Evolutionary conservation across 2,113 vertebrate species (phyloP).

Genomic region (Lanius ludovicianus): DNA sequence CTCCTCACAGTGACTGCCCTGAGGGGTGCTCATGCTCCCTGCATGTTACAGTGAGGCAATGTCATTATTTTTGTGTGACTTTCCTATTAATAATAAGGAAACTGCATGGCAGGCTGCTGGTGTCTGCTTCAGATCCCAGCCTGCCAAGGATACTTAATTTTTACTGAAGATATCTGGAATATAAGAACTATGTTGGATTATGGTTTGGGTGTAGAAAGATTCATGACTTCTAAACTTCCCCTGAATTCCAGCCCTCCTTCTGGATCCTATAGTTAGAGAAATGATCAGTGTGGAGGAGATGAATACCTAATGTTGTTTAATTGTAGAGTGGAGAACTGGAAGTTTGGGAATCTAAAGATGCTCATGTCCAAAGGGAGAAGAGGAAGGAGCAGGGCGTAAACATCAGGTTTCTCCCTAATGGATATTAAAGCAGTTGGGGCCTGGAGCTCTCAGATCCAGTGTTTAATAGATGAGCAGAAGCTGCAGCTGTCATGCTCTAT

Average conservation of each 20-base stretch:
- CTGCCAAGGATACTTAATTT: background rate
- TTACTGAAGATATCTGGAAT: background rate
- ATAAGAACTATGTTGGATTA: background rate
- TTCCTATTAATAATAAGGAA: background rate
- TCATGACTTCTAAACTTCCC: background rate
- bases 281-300: background rate
- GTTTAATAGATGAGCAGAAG: conserved; percentile 3
- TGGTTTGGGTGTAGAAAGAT: background rate
- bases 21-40: background rate
- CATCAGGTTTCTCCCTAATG: background rate
- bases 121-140: background rate
- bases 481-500: conserved; percentile 22
- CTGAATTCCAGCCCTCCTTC: background rate
- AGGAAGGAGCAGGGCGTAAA: background rate
- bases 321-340: background rate
- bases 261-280: background rate
- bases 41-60: background rate
- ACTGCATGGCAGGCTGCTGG: background rate
- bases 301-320: background rate
- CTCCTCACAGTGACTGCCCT: background rate
- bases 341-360: background rate
- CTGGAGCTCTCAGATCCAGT: background rate
- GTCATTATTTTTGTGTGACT: background rate
- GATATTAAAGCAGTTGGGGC: background rate
- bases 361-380: background rate